Evolutionary conservation across 2,113 vertebrate species (phyloP).

Genomic region (Marmota monax): DNA sequence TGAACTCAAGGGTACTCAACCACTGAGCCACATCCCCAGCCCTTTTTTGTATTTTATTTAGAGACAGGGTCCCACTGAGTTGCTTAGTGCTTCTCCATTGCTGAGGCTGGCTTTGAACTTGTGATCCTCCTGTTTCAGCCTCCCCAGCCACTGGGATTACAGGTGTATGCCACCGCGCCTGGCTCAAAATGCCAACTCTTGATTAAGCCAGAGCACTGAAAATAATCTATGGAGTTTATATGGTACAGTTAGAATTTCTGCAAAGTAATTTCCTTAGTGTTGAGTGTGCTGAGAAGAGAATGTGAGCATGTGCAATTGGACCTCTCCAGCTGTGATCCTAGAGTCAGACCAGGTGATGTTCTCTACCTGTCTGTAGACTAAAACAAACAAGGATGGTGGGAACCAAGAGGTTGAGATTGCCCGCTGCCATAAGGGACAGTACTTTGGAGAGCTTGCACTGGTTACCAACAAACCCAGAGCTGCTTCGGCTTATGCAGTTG

Average conservation of each 20-base stretch:
- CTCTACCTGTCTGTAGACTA: constrained; percentile 89
- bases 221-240: not conserved
- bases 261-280: not conserved
- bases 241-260: not conserved
- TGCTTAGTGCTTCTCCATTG: too few relatives aligned
- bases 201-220: not conserved
- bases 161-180: too few relatives aligned
- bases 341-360: constrained; percentile 45
- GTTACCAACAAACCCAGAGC: constrained; percentile 99
- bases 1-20: too few relatives aligned
- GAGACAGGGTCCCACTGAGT: too few relatives aligned
- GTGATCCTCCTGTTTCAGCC: too few relatives aligned
- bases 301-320: not conserved
- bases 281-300: not conserved
- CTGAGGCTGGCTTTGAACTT: too few relatives aligned
- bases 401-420: constrained; percentile 97
- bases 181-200: not conserved
- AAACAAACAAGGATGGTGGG: constrained; percentile 91
- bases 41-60: too few relatives aligned
- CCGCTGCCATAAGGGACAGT: constrained; percentile 96
- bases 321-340: constrained; percentile 18
- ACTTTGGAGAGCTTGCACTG: constrained; percentile 98
- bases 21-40: too few relatives aligned
- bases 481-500: constrained; percentile 97
- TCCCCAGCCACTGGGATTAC: too few relatives aligned